phyloP scores from a whole-genome alignment of 2,797 vertebrate genomes.

The Ammospiza maritima region DNA sequence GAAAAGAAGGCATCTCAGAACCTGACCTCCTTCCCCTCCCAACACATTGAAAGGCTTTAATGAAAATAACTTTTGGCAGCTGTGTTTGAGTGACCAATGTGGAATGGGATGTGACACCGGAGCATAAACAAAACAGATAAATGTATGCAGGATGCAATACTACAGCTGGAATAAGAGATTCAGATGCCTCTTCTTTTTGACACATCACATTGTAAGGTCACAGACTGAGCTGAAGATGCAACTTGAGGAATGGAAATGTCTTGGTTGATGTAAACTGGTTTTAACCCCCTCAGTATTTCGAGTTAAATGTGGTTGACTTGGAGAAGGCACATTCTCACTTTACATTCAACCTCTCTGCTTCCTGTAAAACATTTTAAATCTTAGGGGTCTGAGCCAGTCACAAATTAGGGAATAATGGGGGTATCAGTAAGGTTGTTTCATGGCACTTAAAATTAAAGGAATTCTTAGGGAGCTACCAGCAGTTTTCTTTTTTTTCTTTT shows the following conservation, averaged over 20 bases:
- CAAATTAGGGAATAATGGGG: neutral
- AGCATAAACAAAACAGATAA: slow-evolving; percentile 27
- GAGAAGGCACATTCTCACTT: neutral
- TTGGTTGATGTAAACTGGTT: slow-evolving; percentile 39
- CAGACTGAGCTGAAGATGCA: neutral
- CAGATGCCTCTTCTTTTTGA: slow-evolving; percentile 46
- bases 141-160: neutral
- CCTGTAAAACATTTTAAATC: slow-evolving; percentile 2
- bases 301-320: slow-evolving; percentile 1
- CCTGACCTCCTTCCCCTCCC: slow-evolving; percentile 17
- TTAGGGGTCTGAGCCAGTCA: neutral
- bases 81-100: slow-evolving; percentile 44
- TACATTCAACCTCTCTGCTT: neutral
- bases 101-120: slow-evolving; percentile 44
- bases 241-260: slow-evolving; percentile 18
- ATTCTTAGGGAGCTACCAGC: neutral
- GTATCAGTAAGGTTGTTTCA: neutral
- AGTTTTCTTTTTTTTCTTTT: neutral
- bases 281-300: slow-evolving; percentile 48
- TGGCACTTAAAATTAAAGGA: slow-evolving; percentile 13
- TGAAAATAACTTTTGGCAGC: slow-evolving; percentile 70
- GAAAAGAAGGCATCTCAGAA: neutral
- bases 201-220: slow-evolving; percentile 37
- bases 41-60: slow-evolving; percentile 61
- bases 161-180: slow-evolving; percentile 28